A percentile compares a stretch with the other conserved stretches of the same genome.
These are phyloP conservation scores for Gastracanthus pulcherrimus DNA, from an alignment of 2,888 invertebrate species.

Conservation along the genomic window DNA sequence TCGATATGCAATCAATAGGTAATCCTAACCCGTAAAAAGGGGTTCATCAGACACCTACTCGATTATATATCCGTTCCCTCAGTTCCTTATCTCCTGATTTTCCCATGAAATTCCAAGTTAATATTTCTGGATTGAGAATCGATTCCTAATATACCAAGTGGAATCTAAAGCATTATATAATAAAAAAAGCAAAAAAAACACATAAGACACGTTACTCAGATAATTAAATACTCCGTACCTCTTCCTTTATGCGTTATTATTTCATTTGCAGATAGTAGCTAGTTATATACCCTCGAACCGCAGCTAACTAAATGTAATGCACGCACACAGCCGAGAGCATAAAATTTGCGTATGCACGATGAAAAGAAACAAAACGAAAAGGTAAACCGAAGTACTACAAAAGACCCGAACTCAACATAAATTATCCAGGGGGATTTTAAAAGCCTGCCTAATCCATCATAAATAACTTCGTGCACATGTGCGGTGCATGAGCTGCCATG, in stretches of 20 bases:
- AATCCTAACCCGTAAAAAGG: slow-evolving; percentile 29
- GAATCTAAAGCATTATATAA: too few relatives aligned
- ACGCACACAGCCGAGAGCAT: not conserved
- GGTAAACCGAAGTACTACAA: slow-evolving; percentile 18
- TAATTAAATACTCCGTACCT: not conserved
- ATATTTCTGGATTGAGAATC: not conserved
- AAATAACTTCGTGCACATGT: slow-evolving; percentile 76
- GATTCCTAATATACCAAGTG: too few relatives aligned
- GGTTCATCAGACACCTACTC: slow-evolving; percentile 15
- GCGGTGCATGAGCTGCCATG: slow-evolving; percentile 48
- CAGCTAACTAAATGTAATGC: not conserved
- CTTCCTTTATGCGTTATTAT: too few relatives aligned
- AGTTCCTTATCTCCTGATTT: slow-evolving; percentile 21
- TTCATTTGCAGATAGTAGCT: not conserved
- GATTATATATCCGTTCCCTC: slow-evolving; percentile 30
- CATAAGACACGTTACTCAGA: not conserved
- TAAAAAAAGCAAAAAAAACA: not conserved
- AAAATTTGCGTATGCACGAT: not conserved
- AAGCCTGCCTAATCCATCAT: slow-evolving; percentile 75
- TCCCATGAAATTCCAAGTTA: slow-evolving; percentile 15
- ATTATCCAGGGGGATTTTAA: slow-evolving; percentile 72
- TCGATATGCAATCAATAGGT: slow-evolving; percentile 36
- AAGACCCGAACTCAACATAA: slow-evolving; percentile 65
- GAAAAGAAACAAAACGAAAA: slow-evolving; percentile 29
- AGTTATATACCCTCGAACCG: not conserved